phyloP scores from a whole-genome alignment of 2,113 vertebrate genomes.

The Sakesphorus luctuosus region DNA sequence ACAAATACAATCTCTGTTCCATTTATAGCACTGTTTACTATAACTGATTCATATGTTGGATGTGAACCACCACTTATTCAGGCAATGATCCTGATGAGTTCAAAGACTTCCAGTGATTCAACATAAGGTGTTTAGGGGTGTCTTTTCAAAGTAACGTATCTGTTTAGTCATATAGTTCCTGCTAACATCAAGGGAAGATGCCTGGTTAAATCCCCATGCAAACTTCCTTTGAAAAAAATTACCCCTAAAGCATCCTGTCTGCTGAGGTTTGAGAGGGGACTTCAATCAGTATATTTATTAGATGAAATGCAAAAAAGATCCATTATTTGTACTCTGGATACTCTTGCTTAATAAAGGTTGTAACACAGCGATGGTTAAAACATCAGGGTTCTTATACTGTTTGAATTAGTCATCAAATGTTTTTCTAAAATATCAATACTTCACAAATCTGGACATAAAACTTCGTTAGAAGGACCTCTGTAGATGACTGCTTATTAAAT shows the following conservation, averaged over 20 bases:
- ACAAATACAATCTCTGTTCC: neutral
- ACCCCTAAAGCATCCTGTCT: slow-evolving; percentile 59
- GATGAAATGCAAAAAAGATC: slow-evolving; percentile 58
- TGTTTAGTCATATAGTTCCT: slow-evolving; percentile 26
- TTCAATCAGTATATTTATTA: slow-evolving; percentile 68
- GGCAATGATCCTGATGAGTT: slow-evolving; percentile 33
- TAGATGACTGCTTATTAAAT: neutral
- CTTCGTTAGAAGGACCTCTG: neutral
- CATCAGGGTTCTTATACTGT: neutral
- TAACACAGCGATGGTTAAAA: neutral
- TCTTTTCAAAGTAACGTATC: slow-evolving; percentile 30
- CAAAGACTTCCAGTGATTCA: slow-evolving; percentile 46
- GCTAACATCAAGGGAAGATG: slow-evolving; percentile 58
- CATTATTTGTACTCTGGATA: slow-evolving; percentile 24
- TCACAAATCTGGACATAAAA: neutral
- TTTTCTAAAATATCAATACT: slow-evolving; percentile 22
- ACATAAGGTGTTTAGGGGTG: slow-evolving; percentile 33
- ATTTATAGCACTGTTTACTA: neutral
- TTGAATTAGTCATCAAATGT: slow-evolving; percentile 33
- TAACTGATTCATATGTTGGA: neutral
- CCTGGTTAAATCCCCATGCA: slow-evolving; percentile 42
- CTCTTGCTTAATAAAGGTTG: slow-evolving; percentile 6
- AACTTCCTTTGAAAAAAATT: slow-evolving; percentile 68
- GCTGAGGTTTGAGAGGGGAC: slow-evolving; percentile 53
- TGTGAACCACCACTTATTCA: slow-evolving; percentile 19